Percentiles rank a stretch among this genome's conserved stretches.
Evolutionary conservation across 2,888 invertebrate species (phyloP).

Genomic region (Invenusta paracnida): DNA sequence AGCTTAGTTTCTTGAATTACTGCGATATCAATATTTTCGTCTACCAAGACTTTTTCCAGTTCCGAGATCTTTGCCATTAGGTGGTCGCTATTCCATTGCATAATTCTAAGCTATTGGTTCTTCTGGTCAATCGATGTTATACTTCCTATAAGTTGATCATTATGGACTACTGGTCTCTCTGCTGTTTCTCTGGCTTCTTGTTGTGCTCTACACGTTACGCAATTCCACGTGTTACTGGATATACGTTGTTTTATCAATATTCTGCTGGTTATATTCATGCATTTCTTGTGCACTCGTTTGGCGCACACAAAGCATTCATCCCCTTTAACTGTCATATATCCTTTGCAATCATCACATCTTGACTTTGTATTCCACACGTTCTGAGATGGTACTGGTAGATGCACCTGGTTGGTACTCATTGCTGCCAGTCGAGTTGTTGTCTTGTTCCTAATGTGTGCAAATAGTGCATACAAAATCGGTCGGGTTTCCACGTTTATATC

Average conservation of each 20-base stretch:
- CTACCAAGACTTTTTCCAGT: not conserved
- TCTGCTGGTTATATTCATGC: not conserved
- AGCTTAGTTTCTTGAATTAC: not conserved
- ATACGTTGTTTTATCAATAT: not conserved
- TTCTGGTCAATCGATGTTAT: not conserved
- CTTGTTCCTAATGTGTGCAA: not conserved
- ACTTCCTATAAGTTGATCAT: not conserved
- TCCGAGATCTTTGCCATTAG: not conserved
- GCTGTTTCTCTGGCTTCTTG: not conserved
- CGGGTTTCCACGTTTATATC: not conserved
- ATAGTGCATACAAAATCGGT: not conserved
- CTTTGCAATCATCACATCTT: not conserved
- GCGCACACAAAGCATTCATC: not conserved
- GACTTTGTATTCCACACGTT: not conserved
- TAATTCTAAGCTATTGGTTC: not conserved
- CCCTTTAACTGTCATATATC: not conserved
- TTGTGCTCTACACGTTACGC: not conserved
- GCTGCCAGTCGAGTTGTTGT: too few relatives aligned
- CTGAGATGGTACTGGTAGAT: not conserved
- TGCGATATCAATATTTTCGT: not conserved
- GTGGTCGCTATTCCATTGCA: constrained; percentile 15
- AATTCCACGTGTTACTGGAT: not conserved
- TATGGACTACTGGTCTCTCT: not conserved
- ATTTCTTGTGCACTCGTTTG: not conserved
- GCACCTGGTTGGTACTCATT: too few relatives aligned